Evolutionary conservation across 2,888 invertebrate genomes (phyloP).

Genomic region (Lathronympha strigana): DNA sequence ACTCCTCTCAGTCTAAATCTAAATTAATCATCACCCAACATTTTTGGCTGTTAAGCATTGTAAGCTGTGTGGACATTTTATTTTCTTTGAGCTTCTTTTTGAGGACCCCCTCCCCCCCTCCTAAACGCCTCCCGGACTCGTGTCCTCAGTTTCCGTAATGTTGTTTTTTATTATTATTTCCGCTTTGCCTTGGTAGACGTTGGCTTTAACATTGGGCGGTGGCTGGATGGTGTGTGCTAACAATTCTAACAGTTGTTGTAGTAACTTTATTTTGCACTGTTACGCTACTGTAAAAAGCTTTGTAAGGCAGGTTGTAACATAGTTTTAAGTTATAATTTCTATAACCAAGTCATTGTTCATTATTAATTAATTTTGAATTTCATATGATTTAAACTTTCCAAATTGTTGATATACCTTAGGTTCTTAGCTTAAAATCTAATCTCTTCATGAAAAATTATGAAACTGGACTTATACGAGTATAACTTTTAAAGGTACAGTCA

Average conservation of each 20-base stretch:
- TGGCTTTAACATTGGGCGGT: conserved; percentile 80
- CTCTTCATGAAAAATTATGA: not conserved
- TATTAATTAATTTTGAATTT: conserved; percentile 18
- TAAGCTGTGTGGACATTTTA: conserved; percentile 78
- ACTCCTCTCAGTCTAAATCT: conserved; percentile 55
- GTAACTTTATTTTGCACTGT: conserved; percentile 72
- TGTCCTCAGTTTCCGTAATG: conserved; percentile 82
- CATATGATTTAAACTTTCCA: not conserved
- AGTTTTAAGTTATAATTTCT: conserved; percentile 31
- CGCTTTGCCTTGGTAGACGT: conserved; percentile 82
- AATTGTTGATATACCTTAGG: not conserved
- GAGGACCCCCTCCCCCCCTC: conserved; percentile 61
- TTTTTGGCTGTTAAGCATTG: conserved; percentile 77
- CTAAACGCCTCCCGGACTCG: conserved; percentile 80
- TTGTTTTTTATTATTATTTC: conserved; percentile 72
- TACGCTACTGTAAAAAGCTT: conserved; percentile 69
- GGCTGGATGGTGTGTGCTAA: conserved; percentile 81
- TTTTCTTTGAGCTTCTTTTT: conserved; percentile 74
- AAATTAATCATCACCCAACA: conserved; percentile 73
- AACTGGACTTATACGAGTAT: not conserved
- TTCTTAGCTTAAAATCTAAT: not conserved
- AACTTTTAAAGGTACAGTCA: too few relatives aligned
- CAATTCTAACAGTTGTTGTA: conserved; percentile 76
- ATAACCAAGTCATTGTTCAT: conserved; percentile 19
- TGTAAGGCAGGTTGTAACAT: conserved; percentile 57